phyloP scores from a whole-genome alignment of 2,113 vertebrate genomes.

The Caloenas nicobarica region DNA sequence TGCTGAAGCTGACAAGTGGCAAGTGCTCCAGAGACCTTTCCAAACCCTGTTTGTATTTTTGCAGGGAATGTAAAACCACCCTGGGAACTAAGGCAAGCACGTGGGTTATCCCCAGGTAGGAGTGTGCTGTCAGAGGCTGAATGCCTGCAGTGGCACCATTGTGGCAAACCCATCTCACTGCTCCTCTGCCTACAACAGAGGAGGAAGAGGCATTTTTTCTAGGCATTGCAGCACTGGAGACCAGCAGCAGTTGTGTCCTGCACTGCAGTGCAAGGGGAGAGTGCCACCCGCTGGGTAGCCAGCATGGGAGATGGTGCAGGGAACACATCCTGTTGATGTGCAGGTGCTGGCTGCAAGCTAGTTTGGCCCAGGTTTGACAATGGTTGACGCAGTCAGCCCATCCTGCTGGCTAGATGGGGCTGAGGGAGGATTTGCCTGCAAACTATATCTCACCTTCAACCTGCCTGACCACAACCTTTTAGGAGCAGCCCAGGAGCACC shows the following conservation, averaged over 20 bases:
- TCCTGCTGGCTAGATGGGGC: too few relatives aligned
- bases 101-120: background rate
- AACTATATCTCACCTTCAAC: background rate
- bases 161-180: background rate
- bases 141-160: rapidly evolving
- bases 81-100: rapidly evolving
- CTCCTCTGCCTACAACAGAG: too few relatives aligned
- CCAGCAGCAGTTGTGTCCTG: background rate
- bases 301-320: rapidly evolving
- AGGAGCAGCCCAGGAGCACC: background rate
- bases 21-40: background rate
- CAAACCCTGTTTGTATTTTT: background rate
- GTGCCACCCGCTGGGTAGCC: background rate
- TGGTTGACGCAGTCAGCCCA: rapidly evolving
- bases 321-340: rapidly evolving
- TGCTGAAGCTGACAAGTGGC: background rate
- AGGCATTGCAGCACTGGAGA: background rate
- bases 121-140: background rate
- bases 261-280: background rate
- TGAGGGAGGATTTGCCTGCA: background rate
- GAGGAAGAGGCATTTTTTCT: background rate
- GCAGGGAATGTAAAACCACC: background rate
- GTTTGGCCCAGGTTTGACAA: background rate
- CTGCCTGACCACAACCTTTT: background rate
- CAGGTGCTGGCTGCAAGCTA: background rate